Evolutionary conservation across 2,888 invertebrate species (phyloP), one percentile per base, ranked within the genome.

Genomic region (Cheilosia impressa): DNA sequence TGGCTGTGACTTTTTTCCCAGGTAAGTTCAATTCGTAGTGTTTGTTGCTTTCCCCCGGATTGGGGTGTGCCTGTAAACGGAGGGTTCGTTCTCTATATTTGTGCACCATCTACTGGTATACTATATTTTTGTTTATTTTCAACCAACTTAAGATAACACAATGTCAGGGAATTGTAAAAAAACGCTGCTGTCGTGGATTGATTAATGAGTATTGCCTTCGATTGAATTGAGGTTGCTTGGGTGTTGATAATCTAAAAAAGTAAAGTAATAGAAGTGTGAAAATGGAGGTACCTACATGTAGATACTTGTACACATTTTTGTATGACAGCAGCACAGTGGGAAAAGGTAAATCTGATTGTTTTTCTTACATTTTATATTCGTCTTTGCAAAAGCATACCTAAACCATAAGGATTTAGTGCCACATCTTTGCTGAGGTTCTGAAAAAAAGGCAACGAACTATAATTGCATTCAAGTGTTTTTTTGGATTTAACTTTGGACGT

Each of bases 151-250:
- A 77, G 77, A 77, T 77, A 77, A 68, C 77, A 53, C 38, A 77
- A 69, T 62, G 68, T 77, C 77, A 69, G 68, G 19, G 68, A 77
- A 53, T 34, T 68, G 77, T 77, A 41, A 31, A 50, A 47, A 24
- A 34, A 66, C 58, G 22, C 60, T 68, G 62, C 55, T 69, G 77
- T 63, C 69, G 63, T 63, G 19, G 69, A 69, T 69, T 78, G 77
- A 78, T 78, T 78, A 78, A 78, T 78, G 77, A 78, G 77, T 60
- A 69, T 50, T 76, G 52, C 76, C 66, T 57, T 66, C 76, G 76
- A 66, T 66, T 66, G 50, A 75, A 75, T 75, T 75, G 65, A 65
- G 65, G 75, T 75, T 58, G 57, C 50, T 66, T 65, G 50, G 57
- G 73, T 63, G 55, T 63, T 50, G 57, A 73, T 66, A 58, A 50